Evolutionary conservation across 2,888 invertebrate genomes (phyloP).

Genomic region (Caenorhabditis drosophilae): DNA sequence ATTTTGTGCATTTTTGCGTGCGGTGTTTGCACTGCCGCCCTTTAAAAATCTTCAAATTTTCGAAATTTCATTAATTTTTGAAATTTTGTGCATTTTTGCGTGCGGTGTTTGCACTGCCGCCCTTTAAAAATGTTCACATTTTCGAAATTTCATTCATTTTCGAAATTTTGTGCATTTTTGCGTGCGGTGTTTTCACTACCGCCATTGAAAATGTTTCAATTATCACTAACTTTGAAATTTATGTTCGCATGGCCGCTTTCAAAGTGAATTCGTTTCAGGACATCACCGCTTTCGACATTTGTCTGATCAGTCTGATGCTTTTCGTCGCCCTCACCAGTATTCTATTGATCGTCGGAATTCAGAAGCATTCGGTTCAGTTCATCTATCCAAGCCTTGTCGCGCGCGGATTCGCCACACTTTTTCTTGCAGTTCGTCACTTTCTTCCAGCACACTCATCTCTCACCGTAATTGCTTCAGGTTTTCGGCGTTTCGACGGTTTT

Average conservation of each 20-base stretch:
- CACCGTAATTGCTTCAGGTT: no score
- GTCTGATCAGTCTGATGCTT: constrained; percentile 41
- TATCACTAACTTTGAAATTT: background rate
- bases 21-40: no score
- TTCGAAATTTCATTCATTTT: background rate
- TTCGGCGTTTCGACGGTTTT: constrained; percentile 62
- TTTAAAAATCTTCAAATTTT: no score
- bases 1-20: no score
- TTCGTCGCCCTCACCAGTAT: constrained; percentile 45
- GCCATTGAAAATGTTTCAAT: no score
- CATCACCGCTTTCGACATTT: constrained; percentile 34
- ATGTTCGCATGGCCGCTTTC: background rate
- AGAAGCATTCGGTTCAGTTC: constrained; percentile 36
- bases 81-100: no score
- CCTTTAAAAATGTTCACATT: no score
- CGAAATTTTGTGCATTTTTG: no score
- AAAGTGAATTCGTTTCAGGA: constrained; percentile 20
- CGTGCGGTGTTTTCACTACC: no score
- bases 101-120: no score
- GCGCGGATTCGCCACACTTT: constrained; percentile 54
- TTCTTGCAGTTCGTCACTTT: constrained; percentile 50
- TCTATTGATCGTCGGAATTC: constrained; percentile 48
- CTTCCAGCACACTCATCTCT: no score
- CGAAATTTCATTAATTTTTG: background rate
- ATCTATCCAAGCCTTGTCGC: constrained; percentile 59